Conservation (phyloP, 2,113 vertebrate genomes). For the Catharus fuscescens region DNA sequence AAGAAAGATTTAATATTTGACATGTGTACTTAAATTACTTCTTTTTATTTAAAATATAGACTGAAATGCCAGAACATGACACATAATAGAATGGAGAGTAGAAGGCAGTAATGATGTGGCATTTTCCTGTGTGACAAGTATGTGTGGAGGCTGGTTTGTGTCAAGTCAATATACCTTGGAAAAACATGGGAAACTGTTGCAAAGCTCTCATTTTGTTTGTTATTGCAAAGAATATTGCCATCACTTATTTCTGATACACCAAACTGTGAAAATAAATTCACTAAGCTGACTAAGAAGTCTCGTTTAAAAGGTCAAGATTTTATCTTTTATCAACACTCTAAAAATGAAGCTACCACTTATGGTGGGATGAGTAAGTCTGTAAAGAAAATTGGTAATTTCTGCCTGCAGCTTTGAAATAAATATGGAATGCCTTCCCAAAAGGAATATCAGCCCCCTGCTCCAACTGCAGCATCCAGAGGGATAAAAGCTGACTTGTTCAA, state of each 20-base stretch:
- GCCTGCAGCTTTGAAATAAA: background rate
- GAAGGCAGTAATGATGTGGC: background rate
- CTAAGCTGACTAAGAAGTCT: background rate
- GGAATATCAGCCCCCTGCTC: background rate
- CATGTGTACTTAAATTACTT: background rate
- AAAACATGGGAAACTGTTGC: background rate
- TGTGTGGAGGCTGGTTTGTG: background rate
- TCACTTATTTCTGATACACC: background rate
- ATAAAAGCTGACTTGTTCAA: background rate
- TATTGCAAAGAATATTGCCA: background rate
- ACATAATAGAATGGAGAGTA: background rate
- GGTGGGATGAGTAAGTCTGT: background rate
- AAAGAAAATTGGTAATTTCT: background rate
- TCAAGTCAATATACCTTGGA: background rate
- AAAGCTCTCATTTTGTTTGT: background rate
- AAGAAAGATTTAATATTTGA: background rate
- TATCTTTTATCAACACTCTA: background rate
- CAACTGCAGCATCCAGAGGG: background rate
- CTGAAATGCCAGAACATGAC: background rate
- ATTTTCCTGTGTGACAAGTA: background rate
- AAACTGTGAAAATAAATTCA: background rate
- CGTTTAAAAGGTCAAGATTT: background rate
- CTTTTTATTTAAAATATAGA: background rate
- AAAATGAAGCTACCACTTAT: background rate
- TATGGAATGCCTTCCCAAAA: background rate